Evolutionary conservation across 2,888 invertebrate species (phyloP).

Genomic region (Dryadula phaetusa): DNA sequence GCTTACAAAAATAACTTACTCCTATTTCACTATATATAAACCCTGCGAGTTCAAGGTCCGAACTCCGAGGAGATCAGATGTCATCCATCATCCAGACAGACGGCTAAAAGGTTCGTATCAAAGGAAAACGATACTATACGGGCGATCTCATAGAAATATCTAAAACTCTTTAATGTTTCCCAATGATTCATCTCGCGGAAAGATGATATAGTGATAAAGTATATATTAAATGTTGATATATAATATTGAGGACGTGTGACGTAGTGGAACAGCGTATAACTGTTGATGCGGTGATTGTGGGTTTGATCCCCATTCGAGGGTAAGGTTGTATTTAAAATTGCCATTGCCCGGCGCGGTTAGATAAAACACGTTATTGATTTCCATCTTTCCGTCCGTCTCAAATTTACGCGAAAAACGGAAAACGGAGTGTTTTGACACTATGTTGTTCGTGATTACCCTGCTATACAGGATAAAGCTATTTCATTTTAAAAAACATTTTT

Average conservation of each 20-base stretch:
- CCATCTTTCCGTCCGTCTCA: too few species aligned
- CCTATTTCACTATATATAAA: slow-evolving; percentile 13
- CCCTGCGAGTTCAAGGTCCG: slow-evolving; percentile 42
- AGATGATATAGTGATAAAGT: background rate
- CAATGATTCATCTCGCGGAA: slow-evolving; percentile 25
- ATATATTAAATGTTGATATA: background rate
- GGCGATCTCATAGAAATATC: slow-evolving; percentile 23
- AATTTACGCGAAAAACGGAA: too few species aligned
- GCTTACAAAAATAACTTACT: background rate
- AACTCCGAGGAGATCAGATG: slow-evolving; percentile 50
- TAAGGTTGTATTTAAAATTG: too few species aligned
- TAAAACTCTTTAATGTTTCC: slow-evolving; percentile 31
- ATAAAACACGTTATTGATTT: too few species aligned
- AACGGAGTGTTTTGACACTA: too few species aligned
- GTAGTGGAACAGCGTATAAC: too few species aligned
- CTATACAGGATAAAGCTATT: too few species aligned
- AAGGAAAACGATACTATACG: slow-evolving; percentile 43
- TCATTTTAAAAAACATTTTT: too few species aligned
- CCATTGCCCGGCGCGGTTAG: too few species aligned
- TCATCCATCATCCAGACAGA: slow-evolving; percentile 53
- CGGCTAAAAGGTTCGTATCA: slow-evolving; percentile 51
- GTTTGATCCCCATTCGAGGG: too few species aligned
- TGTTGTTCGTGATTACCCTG: too few species aligned
- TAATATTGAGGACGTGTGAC: background rate
- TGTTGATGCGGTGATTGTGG: background rate